Evolutionary conservation across 2,888 invertebrate species (phyloP).

Genomic region (Argyresthia albistria): DNA sequence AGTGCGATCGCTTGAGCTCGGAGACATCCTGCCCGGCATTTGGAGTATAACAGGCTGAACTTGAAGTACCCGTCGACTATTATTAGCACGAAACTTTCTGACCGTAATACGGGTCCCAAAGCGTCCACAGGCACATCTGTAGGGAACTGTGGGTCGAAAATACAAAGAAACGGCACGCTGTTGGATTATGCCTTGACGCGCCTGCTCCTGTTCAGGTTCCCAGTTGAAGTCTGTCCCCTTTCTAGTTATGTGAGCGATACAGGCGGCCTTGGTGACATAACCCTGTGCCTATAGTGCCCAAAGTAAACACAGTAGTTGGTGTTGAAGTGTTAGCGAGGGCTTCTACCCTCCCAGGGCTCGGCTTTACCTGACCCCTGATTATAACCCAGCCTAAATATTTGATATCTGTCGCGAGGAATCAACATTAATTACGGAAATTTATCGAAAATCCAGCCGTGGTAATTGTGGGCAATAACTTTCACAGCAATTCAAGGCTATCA

Average conservation of each 20-base stretch:
- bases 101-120: slow-evolving; percentile 1
- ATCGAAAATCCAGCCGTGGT: slow-evolving; percentile 1
- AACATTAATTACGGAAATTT: neutral
- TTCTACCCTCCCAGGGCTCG: slow-evolving; percentile 1
- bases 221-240: neutral
- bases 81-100: slow-evolving; percentile 1
- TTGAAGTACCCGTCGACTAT: slow-evolving; percentile 3
- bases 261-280: neutral
- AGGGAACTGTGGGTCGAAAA: slow-evolving; percentile 12
- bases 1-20: slow-evolving; percentile 2
- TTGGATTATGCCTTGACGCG: neutral
- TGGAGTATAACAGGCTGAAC: slow-evolving; percentile 1
- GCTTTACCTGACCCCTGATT: neutral
- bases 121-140: slow-evolving; percentile 14
- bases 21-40: neutral
- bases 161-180: slow-evolving; percentile 10
- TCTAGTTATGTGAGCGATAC: neutral
- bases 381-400: neutral
- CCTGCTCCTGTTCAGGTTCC: neutral
- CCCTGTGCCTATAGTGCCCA: neutral
- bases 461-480: neutral
- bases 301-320: neutral
- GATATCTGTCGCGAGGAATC: neutral
- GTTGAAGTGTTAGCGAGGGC: neutral
- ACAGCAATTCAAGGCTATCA: neutral